Conservation (phyloP, 2,113 vertebrate species). For the Clupea harengus region DNA sequence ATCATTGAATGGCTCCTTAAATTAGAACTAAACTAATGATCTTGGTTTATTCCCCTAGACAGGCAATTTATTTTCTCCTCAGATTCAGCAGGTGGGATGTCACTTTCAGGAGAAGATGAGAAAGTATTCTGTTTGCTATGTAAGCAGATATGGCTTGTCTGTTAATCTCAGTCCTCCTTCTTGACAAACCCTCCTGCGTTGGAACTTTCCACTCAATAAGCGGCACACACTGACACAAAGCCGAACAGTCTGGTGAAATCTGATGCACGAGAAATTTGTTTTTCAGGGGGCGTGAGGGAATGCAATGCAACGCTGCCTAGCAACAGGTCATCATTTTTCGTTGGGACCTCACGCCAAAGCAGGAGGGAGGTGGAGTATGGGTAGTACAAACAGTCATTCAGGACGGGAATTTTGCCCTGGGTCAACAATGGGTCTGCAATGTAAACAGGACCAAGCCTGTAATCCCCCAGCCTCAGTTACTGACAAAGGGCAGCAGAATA, state of each 20-base stretch:
- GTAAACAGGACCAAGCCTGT: slow-evolving; percentile 29
- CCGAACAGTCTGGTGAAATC: slow-evolving; percentile 42
- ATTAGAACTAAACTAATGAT: neutral
- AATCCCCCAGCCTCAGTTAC: slow-evolving; percentile 28
- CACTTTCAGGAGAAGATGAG: neutral
- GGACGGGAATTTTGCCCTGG: slow-evolving; percentile 46
- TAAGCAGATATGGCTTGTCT: neutral
- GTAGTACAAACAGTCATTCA: slow-evolving; percentile 21
- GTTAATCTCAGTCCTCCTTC: neutral
- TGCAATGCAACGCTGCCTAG: slow-evolving; percentile 23
- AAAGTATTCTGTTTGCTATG: neutral
- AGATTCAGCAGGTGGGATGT: neutral
- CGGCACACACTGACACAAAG: slow-evolving; percentile 22
- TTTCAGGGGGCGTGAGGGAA: slow-evolving; percentile 27
- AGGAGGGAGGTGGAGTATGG: neutral
- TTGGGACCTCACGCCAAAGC: neutral
- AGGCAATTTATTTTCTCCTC: neutral
- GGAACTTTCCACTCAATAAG: slow-evolving; percentile 11
- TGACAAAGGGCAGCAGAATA: slow-evolving; percentile 3
- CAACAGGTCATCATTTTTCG: slow-evolving; percentile 34
- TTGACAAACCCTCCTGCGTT: neutral
- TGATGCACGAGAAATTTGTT: slow-evolving; percentile 42
- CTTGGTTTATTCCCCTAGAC: neutral
- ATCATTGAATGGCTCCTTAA: neutral
- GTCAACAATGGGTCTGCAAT: slow-evolving; percentile 20